Evolutionary conservation across 2,113 vertebrate genomes (phyloP), one percentile per base, ranked within the genome.

Genomic region (Sceloporus undulatus): DNA sequence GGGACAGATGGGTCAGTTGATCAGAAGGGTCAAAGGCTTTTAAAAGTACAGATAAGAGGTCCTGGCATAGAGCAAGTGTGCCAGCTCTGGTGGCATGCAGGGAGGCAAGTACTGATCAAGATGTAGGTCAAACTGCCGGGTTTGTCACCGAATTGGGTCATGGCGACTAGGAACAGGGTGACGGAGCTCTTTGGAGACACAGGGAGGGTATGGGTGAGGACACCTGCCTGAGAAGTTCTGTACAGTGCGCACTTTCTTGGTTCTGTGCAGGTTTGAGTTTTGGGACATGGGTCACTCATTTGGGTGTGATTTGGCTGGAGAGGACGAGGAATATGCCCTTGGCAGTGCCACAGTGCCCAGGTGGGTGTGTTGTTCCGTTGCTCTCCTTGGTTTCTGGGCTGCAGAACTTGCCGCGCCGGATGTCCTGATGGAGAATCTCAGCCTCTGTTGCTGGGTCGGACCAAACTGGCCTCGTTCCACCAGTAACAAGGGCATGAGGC

Each of bases 131-230:
- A 40, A 56, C 73, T 7, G 5, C 13, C n/a, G 14, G 21, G 87
- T 77, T 54, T 13, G 18, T 56, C 59, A 48, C 74, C 29, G 74
- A 88, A 88, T 13, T 88, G 74, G 81, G 87, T 88, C 81, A 84
- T 0, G 1, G 25, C 25, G 21, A 56, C n/a, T 6, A 2, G 25
- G 19, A 18, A 19, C 3, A 16, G n/a, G 74, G 29, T 4, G 62
- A 18, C 59, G 5, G 65, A 11, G 2, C 27, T 21, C 5, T 34
- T 82, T 34, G 27, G 76, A 1, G 62, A 38, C 14, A 11, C 2
- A 19, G 54, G 56, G 40, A 9, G 76, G 71, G 40, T 52, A 6
- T 42, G 25, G 25, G 19, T 25, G 10, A 13, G 0, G 16, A 23
- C 6, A 2, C 78, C 80, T n/a, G 23, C 2, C 25, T 21, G 23